Evolutionary conservation across 2,113 vertebrate genomes (phyloP).

Genomic region (Tauraco erythrolophus): DNA sequence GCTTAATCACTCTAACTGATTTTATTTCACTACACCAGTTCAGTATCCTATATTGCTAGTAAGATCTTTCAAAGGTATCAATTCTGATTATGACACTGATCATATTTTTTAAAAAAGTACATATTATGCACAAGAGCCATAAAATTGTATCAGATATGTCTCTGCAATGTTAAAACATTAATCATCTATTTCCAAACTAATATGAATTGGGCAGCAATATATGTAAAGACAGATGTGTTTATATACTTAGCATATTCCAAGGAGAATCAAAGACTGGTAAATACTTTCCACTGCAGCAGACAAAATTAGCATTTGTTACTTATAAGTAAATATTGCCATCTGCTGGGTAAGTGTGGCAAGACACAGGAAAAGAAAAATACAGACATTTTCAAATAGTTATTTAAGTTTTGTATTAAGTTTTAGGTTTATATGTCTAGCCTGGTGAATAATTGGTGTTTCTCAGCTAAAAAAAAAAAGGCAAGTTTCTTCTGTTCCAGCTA

Average conservation of each 20-base stretch:
- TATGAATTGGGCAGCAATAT: background rate
- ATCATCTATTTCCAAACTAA: background rate
- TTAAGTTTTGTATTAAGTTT: background rate
- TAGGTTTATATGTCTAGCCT: background rate
- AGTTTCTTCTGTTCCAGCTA: background rate
- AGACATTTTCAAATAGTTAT: background rate
- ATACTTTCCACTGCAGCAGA: background rate
- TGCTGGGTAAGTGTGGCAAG: background rate
- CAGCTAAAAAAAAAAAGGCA: background rate
- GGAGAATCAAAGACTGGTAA: background rate
- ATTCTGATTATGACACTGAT: background rate
- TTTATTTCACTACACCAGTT: background rate
- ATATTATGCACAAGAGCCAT: background rate
- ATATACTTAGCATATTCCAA: background rate
- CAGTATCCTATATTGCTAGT: background rate
- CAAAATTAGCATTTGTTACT: background rate
- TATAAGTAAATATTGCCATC: slow-evolving; percentile 21
- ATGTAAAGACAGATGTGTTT: background rate
- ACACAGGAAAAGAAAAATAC: background rate
- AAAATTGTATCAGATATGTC: background rate
- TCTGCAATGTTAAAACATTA: background rate
- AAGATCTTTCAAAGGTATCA: background rate
- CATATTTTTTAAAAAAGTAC: background rate
- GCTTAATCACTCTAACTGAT: background rate
- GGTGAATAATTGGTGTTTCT: background rate